phyloP scores from a whole-genome alignment of 2,797 vertebrate genomes.

The Xiphorhynchus erythropygius region DNA sequence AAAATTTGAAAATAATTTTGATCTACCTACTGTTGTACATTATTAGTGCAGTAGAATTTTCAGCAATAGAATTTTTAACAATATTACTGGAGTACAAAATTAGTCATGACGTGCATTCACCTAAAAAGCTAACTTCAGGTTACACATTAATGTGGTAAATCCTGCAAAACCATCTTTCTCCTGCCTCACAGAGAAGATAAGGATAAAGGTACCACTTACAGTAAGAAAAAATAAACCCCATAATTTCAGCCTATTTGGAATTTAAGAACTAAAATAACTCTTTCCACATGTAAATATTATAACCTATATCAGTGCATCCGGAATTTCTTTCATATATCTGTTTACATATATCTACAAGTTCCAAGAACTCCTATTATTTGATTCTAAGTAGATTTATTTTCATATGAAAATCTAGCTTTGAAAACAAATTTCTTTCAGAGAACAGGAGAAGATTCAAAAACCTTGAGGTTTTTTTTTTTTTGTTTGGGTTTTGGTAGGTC shows the following conservation, averaged over 20 bases:
- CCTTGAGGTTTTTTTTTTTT: fast-evolving
- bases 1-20: not conserved
- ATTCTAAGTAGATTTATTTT: not conserved
- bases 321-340: not conserved
- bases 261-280: not conserved
- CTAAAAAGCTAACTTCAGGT: not conserved
- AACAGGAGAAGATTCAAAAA: not conserved
- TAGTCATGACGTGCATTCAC: not conserved
- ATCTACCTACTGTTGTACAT: not conserved
- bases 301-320: not conserved
- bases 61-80: not conserved
- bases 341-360: not conserved
- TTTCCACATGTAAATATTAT: not conserved
- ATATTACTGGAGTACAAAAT: not conserved
- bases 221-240: not conserved
- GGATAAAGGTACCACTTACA: not conserved
- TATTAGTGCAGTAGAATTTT: not conserved
- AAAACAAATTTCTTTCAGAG: not conserved
- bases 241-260: not conserved
- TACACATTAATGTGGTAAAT: not conserved
- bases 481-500: not conserved
- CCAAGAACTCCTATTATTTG: not conserved
- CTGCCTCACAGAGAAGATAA: not conserved
- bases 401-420: not conserved
- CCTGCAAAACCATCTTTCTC: not conserved